Evolutionary conservation across 2,888 invertebrate genomes (phyloP), one percentile per base, ranked within the genome.

Genomic region (Lingula anatina): DNA sequence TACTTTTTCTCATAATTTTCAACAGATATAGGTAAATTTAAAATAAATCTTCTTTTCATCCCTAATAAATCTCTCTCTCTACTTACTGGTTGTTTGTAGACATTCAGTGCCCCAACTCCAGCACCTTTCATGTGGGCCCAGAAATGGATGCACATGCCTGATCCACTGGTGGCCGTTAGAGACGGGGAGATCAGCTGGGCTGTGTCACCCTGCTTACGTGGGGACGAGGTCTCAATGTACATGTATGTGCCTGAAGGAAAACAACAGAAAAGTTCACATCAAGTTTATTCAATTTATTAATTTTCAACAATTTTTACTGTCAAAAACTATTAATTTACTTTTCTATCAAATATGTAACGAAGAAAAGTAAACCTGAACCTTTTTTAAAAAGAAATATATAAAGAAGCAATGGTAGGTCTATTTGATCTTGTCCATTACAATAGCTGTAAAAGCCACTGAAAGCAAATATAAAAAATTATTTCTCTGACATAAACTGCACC

Each of bases 211-310:
- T 82, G 80, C 51, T 80, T 63, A 38, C 82, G 71, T 0, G 82
- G 82, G 57, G 79, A 81, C 2, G 80, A 71, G 1, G 82, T 80
- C 62, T 83, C 82, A 39, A 83, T 81, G 65, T 75, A 83, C 2
- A 82, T 79, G 60, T 82, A 84, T 7, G 81, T 82, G 25, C 83
- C 83, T 64, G 50, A 7, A 54, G 51, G 25, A 25, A 36, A 20
- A 31, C 15, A 12, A 42, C 24, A 42, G 5, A 42, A 7, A 35
- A 48, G n/a, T 15, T 15, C 26, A 28, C 3, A 20, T 20, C 5
- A 9, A 9, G n/a, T 15, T 12, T 12, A 26, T 25, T 15, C 25
- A 39, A 44, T 2, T 9, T 21, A 18, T 35, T 20, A 12, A 18
- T n/a, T 20, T 36, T 44, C 15, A 23, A 20, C 9, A 15, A 12